Conservation (phyloP, 2,888 invertebrate genomes). For the Phrixothrix hirtus region DNA sequence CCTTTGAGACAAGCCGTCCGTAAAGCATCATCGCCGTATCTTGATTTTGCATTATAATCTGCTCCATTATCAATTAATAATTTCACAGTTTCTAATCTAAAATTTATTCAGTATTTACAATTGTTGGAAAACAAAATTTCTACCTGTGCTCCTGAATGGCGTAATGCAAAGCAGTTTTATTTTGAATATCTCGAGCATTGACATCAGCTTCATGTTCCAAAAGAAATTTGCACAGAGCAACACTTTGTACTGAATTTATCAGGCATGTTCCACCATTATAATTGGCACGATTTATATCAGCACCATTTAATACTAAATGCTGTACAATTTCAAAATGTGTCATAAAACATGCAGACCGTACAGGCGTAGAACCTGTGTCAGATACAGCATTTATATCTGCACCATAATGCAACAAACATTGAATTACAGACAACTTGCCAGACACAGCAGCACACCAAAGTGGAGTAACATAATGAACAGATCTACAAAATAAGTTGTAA, state of each 20-base stretch:
- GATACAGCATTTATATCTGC: slow-evolving; percentile 86
- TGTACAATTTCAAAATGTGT: slow-evolving; percentile 80
- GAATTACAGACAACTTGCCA: slow-evolving; percentile 76
- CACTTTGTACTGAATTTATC: slow-evolving; percentile 90
- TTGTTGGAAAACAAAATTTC: neutral
- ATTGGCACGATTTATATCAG: slow-evolving; percentile 83
- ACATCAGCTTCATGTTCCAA: slow-evolving; percentile 80
- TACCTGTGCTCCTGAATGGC: slow-evolving; percentile 82
- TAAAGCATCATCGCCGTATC: slow-evolving; percentile 86
- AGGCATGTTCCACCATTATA: slow-evolving; percentile 92
- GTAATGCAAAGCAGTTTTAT: slow-evolving; percentile 90
- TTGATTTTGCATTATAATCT: slow-evolving; percentile 73
- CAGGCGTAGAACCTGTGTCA: slow-evolving; percentile 87
- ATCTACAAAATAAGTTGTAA: slow-evolving; percentile 49
- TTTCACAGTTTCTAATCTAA: slow-evolving; percentile 77
- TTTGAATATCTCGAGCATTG: slow-evolving; percentile 86
- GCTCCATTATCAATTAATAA: slow-evolving; percentile 80
- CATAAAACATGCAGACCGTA: slow-evolving; percentile 92
- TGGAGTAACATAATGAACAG: slow-evolving; percentile 82
- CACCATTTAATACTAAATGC: slow-evolving; percentile 75
- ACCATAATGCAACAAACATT: slow-evolving; percentile 75
- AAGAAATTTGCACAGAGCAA: slow-evolving; percentile 77
- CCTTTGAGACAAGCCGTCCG: slow-evolving; percentile 85
- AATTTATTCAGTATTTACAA: slow-evolving; percentile 16
- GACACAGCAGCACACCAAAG: slow-evolving; percentile 92